Evolutionary conservation across 2,888 invertebrate species (phyloP).

Genomic region (Zaprionus obscuricornis): DNA sequence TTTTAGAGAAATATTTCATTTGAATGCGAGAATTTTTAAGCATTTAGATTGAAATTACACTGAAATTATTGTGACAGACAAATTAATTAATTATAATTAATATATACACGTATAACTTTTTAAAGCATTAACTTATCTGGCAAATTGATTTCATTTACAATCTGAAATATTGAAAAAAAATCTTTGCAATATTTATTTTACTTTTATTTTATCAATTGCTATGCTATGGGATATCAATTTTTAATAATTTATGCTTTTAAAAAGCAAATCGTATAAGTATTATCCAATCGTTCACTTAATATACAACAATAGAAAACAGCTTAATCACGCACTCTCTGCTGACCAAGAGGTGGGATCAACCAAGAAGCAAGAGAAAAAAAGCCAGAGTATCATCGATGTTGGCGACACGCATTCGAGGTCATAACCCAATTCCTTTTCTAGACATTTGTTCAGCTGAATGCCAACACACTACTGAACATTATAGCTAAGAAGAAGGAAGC

Average conservation of each 20-base stretch:
- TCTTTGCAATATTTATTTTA: not conserved
- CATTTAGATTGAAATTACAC: slow-evolving; percentile 7
- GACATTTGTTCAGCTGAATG: slow-evolving; percentile 36
- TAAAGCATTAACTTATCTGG: too few relatives aligned
- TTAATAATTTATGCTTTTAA: too few relatives aligned
- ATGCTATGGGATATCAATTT: too few relatives aligned
- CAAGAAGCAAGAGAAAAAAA: not conserved
- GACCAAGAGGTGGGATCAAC: not conserved
- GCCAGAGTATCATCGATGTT: slow-evolving; percentile 23
- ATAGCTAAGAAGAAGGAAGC: too few relatives aligned
- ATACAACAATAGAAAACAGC: too few relatives aligned
- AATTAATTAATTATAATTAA: too few relatives aligned
- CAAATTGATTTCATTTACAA: not conserved
- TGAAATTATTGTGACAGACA: not conserved
- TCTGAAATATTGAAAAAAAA: too few relatives aligned
- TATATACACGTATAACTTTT: too few relatives aligned
- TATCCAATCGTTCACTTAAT: too few relatives aligned
- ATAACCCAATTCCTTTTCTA: slow-evolving; percentile 77
- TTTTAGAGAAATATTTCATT: slow-evolving; percentile 31
- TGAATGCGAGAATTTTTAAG: slow-evolving; percentile 34
- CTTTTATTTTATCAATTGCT: not conserved
- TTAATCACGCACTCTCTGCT: slow-evolving; percentile 55
- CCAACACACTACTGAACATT: too few relatives aligned
- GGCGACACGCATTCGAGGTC: slow-evolving; percentile 80
- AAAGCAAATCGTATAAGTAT: too few relatives aligned